A percentile compares a stretch with the other conserved stretches of the same genome.
Evolutionary conservation across 2,113 vertebrate species (phyloP).

Genomic region (Atlantisia rogersi): DNA sequence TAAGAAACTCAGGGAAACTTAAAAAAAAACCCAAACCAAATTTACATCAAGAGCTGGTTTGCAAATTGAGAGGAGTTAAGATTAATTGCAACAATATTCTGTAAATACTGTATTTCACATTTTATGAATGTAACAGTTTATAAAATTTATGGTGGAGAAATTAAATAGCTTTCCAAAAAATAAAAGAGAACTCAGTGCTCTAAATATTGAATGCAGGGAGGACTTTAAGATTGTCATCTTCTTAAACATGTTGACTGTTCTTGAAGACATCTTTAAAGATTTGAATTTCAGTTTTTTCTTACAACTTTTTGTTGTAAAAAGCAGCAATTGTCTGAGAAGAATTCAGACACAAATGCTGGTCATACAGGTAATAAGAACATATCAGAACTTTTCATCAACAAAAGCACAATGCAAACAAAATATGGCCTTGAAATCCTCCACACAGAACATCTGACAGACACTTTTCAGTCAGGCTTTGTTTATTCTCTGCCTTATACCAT

Average conservation of each 20-base stretch:
- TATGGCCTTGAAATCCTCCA: not conserved
- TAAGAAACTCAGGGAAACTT: not conserved
- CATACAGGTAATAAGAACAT: not conserved
- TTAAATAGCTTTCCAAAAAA: not conserved
- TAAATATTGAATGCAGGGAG: not conserved
- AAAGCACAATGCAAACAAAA: not conserved
- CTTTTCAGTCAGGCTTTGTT: not conserved
- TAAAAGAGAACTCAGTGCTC: not conserved
- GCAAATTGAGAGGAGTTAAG: not conserved
- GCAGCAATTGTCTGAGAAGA: not conserved
- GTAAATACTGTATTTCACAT: not conserved
- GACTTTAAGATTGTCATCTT: not conserved
- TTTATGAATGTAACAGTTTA: not conserved
- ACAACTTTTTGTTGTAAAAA: not conserved
- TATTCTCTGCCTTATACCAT: rapidly evolving
- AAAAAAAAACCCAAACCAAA: not conserved
- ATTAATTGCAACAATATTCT: not conserved
- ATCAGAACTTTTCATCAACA: not conserved
- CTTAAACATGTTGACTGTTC: not conserved
- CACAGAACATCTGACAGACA: not conserved
- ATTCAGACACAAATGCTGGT: not conserved
- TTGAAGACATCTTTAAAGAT: not conserved
- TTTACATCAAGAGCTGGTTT: not conserved
- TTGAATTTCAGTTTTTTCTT: not conserved
- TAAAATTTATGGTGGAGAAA: not conserved